phyloP scores from a whole-genome alignment of 2,113 vertebrate genomes.

The Neodontobutis hainanensis region DNA sequence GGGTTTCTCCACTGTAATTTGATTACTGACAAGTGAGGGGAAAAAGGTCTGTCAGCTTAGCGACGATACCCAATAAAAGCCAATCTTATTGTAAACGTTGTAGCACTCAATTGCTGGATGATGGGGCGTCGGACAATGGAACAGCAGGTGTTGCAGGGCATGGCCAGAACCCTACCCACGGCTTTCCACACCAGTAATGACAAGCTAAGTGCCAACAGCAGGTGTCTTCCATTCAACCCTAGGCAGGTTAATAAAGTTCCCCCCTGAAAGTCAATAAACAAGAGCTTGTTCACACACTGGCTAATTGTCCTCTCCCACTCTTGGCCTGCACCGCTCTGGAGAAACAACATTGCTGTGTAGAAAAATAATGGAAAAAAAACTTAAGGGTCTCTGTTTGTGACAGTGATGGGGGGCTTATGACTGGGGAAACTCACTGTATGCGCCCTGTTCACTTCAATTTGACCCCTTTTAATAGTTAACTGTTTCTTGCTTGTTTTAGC shows the following conservation, averaged over 20 bases:
- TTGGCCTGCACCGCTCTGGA: slow-evolving; percentile 7
- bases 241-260: slow-evolving; percentile 81
- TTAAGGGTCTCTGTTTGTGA: neutral
- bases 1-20: slow-evolving; percentile 70
- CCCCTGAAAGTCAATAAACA: slow-evolving; percentile 81
- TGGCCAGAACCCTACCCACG: slow-evolving; percentile 66
- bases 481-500: neutral
- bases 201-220: slow-evolving; percentile 80
- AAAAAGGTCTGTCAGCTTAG: slow-evolving; percentile 74
- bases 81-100: slow-evolving; percentile 74
- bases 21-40: slow-evolving; percentile 78
- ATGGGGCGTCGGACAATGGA: slow-evolving; percentile 74
- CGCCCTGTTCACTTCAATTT: neutral
- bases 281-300: slow-evolving; percentile 79
- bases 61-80: slow-evolving; percentile 69
- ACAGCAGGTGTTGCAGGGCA: slow-evolving; percentile 70
- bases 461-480: neutral
- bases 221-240: slow-evolving; percentile 80
- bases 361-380: neutral
- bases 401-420: neutral
- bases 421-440: neutral
- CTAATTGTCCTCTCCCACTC: slow-evolving; percentile 70
- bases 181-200: slow-evolving; percentile 69
- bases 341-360: neutral
- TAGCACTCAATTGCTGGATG: slow-evolving; percentile 71